Conservation (phyloP, 2,113 vertebrate genomes). For the Ceyx cyanopectus region DNA sequence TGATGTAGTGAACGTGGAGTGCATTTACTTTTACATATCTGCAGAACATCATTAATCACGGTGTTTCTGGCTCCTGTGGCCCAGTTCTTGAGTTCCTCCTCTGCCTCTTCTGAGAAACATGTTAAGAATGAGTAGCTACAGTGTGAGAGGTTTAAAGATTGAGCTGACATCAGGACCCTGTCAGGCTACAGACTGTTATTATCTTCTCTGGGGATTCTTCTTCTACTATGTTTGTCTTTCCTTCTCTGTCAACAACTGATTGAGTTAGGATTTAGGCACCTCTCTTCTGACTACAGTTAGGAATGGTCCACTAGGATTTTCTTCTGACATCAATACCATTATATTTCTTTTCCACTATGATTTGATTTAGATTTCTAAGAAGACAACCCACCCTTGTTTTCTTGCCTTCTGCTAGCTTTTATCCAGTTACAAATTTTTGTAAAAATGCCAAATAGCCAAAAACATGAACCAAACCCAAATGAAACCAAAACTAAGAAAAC, state of each 20-base stretch:
- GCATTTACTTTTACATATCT: slow-evolving; percentile 12
- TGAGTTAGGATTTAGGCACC: background rate
- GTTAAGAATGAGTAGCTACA: background rate
- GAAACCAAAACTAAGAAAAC: background rate
- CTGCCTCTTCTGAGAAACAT: slow-evolving; percentile 22
- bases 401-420: background rate
- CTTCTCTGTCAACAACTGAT: background rate
- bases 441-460: background rate
- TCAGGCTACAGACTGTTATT: slow-evolving; percentile 13
- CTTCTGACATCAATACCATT: background rate
- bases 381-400: background rate
- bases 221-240: background rate
- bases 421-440: background rate
- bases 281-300: background rate
- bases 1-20: background rate
- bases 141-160: background rate
- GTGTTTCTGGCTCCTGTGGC: slow-evolving; percentile 22
- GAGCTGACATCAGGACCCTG: background rate
- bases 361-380: background rate
- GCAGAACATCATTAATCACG: slow-evolving; percentile 45
- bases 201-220: background rate
- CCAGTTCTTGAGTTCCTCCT: background rate
- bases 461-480: background rate
- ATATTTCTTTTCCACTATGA: background rate
- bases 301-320: background rate